Base-by-base conservation (phyloP, 2,797 vertebrate species). In the Kryptolebias ocellatus region DNA sequence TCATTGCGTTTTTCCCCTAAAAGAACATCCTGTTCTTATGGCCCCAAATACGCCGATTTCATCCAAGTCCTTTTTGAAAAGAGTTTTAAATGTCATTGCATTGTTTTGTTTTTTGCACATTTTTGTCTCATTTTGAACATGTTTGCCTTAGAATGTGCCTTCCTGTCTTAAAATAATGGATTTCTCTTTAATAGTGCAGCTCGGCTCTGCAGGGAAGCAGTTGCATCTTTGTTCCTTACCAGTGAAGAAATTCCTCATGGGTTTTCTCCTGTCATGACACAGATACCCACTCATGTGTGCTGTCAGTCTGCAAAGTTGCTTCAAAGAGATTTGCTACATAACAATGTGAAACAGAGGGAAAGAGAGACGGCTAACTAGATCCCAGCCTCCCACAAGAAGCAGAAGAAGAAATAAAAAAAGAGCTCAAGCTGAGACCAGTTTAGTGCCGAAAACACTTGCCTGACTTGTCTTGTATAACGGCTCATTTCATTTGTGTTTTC, bases 241-340 rank as follows among this genome's bases (percentile, higher is more conserved):
- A 42, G 60, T 2, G 29, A 47, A 34, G 31, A 10, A 18, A 12
- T 10, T 63, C 50, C 61, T 52, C 42, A 0, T 10, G 64, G 51
- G 60, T 14, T 47, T 60, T 72, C 34, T 54, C 46, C 34, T 65
- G 49, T 29, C 58, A 20, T 31, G 61, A 52, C 75, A 76, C 72
- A 63, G 53, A 70, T 56, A 42, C 31, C 5, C 47, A 18, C 49
- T 67, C 64, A 7, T 70, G 58, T 64, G 66, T 55, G 49, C 58
- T 28, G 50, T 24, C 52, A 61, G 65, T 67, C 57, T 78, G 67
- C 39, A 60, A 39, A 69, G 64, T 76, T 47, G 51, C 80, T 74
- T 79, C 72, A 79, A 61, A 77, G 51, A 50, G 27, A 1, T 59
- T 73, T 6, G 18, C 51, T 61, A 4, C 28, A 67, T 39, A 61